phyloP scores from a whole-genome alignment of 53 echinoderm and acorn worm species.

The Arbacia lixula region DNA sequence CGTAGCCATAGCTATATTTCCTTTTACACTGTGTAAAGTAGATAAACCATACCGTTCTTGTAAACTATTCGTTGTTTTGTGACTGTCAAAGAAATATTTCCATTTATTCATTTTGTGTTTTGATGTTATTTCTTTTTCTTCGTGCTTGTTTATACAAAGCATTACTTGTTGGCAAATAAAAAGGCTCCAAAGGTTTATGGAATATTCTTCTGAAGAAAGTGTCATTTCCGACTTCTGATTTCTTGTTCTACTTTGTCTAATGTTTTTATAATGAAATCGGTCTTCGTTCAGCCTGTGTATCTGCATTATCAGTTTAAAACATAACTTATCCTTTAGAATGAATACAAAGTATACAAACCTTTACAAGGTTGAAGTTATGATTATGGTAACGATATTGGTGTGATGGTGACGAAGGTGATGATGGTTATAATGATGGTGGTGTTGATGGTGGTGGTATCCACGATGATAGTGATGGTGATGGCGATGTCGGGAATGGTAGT shows the following conservation, averaged over 20 bases:
- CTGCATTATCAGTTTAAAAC: too few relatives aligned
- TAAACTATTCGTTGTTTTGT: conserved; percentile 24
- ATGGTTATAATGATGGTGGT: neutral
- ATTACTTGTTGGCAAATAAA: conserved; percentile 60
- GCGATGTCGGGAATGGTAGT: neutral
- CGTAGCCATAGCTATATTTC: conserved; percentile 23
- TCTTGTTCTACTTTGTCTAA: neutral
- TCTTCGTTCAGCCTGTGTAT: too few relatives aligned
- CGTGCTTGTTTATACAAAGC: conserved; percentile 59
- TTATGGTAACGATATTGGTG: too few relatives aligned
- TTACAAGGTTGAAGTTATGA: too few relatives aligned
- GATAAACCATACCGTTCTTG: conserved; percentile 39
- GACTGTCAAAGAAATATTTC: conserved; percentile 55
- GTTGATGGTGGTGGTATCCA: neutral
- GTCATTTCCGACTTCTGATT: neutral
- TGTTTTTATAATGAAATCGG: too few relatives aligned
- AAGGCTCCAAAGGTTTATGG: conserved; percentile 61
- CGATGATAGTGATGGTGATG: neutral
- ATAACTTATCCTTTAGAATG: too few relatives aligned
- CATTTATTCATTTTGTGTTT: conserved; percentile 43
- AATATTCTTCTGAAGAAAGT: conserved; percentile 57
- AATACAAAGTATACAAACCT: too few relatives aligned
- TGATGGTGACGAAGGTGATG: neutral
- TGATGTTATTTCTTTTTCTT: conserved; percentile 52
- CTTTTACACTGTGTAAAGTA: neutral